Evolutionary conservation across 2,797 vertebrate genomes (phyloP).

Genomic region (Rhinophrynus dorsalis): DNA sequence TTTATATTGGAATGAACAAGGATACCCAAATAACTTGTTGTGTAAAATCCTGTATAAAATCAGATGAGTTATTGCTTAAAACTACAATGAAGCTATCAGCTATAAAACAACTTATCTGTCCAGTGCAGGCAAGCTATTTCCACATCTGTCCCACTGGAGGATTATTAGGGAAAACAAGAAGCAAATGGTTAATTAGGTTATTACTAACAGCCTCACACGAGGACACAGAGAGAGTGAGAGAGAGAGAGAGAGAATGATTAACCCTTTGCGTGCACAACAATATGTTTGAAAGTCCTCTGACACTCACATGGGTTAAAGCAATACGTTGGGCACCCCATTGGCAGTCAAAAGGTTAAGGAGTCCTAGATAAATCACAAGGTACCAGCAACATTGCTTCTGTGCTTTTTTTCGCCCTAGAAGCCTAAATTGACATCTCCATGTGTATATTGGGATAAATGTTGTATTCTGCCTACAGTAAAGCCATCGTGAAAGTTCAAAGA

Average conservation of each 20-base stretch:
- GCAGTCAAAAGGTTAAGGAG: too few species aligned
- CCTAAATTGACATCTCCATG: not conserved
- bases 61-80: too few species aligned
- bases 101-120: constrained; percentile 31
- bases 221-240: not conserved
- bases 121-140: not conserved
- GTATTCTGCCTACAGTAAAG: not conserved
- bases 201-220: not conserved
- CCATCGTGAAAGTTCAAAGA: not conserved
- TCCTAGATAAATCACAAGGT: not conserved
- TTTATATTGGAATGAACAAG: too few species aligned
- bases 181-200: constrained; percentile 15
- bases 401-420: not conserved
- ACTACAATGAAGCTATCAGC: not conserved
- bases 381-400: not conserved
- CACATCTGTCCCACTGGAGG: not conserved
- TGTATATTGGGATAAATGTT: constrained; percentile 5
- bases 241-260: too few species aligned
- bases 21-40: too few species aligned
- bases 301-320: too few species aligned
- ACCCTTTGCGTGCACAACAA: too few species aligned
- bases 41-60: too few species aligned
- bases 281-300: too few species aligned
- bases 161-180: constrained; percentile 8
- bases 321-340: too few species aligned